A percentile compares a stretch with the other conserved stretches of the same genome.
phyloP scores from a whole-genome alignment of 2,797 vertebrate species.

The Uromys caudimaculatus region DNA sequence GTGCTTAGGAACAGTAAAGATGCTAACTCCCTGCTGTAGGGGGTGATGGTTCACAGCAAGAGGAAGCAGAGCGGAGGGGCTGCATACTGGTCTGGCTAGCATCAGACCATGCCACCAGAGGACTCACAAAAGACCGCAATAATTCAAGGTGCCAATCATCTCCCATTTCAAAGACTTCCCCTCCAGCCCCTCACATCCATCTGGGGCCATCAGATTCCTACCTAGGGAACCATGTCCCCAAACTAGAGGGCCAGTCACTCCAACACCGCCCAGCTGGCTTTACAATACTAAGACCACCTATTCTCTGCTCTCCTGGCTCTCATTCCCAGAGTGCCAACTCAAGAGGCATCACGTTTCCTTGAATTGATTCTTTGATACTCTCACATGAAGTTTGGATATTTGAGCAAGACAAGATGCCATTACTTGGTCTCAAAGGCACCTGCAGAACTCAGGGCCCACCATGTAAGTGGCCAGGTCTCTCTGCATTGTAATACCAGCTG shows the following conservation, averaged over 20 bases:
- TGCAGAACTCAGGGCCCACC: not conserved
- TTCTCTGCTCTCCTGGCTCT: not conserved
- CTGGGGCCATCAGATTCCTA: not conserved
- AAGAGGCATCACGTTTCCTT: not conserved
- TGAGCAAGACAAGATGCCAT: not conserved
- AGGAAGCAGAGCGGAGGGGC: not conserved
- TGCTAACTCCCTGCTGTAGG: not conserved
- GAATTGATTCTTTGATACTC: not conserved
- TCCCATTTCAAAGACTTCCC: not conserved
- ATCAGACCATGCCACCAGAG: not conserved
- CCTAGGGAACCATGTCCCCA: not conserved
- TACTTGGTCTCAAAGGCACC: not conserved
- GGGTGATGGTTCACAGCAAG: accelerated
- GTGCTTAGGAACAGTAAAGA: too few relatives aligned
- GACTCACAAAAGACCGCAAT: not conserved
- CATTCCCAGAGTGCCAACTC: not conserved
- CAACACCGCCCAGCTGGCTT: not conserved
- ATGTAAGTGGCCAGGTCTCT: not conserved
- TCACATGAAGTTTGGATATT: not conserved
- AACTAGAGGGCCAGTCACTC: not conserved
- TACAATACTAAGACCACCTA: not conserved
- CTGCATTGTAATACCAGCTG: not conserved
- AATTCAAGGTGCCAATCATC: not conserved
- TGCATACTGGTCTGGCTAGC: not conserved
- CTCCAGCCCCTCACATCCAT: too few relatives aligned